Percentiles rank a stretch among this genome's conserved stretches.
phyloP scores from a whole-genome alignment of 2,888 invertebrate species.

The Nineta flava region DNA sequence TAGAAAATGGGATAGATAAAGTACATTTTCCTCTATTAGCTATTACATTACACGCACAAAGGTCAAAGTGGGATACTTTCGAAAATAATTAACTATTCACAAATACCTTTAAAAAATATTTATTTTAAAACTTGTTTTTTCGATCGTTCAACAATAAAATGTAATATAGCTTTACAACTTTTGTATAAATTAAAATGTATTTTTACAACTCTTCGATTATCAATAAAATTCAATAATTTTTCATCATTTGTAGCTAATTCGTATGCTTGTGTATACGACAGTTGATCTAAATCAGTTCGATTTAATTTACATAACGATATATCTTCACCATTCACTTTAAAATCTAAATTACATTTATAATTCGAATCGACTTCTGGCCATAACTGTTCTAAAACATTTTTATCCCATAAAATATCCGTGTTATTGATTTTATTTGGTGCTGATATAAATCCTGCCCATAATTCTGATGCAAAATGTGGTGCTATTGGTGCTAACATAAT shows the following conservation, averaged over 20 bases:
- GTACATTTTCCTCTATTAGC: no score
- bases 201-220: constrained; percentile 20
- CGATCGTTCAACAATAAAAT: not conserved
- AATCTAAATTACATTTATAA: constrained; percentile 45
- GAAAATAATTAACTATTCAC: no score
- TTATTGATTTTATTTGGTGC: constrained; percentile 40
- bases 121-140: not conserved
- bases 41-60: no score
- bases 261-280: constrained; percentile 35
- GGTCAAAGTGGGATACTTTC: no score
- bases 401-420: constrained; percentile 45
- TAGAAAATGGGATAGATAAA: no score
- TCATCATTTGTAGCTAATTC: constrained; percentile 31
- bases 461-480: constrained; percentile 81
- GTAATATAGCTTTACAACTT: constrained; percentile 20
- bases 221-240: constrained; percentile 22
- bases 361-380: constrained; percentile 63
- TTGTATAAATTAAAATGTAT: constrained; percentile 20
- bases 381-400: constrained; percentile 53
- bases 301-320: constrained; percentile 34
- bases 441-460: constrained; percentile 67
- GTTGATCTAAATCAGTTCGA: constrained; percentile 31
- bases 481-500: constrained; percentile 78
- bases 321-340: constrained; percentile 34
- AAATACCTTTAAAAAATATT: no score